Conservation (phyloP, 2,113 vertebrate species). For the Carollia perspicillata region DNA sequence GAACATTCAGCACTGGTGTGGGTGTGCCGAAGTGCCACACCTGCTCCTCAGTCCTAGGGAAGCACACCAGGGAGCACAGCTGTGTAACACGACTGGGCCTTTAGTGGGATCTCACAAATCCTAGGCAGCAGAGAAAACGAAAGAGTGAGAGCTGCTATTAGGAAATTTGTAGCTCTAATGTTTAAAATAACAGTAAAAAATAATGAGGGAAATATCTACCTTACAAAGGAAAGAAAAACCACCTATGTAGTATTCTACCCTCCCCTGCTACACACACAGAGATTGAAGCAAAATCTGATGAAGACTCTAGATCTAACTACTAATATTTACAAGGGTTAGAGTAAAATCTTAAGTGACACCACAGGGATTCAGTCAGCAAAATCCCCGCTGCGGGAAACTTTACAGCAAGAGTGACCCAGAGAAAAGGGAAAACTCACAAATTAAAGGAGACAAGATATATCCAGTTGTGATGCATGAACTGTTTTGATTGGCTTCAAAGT, state of each 20-base stretch:
- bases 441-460: not conserved
- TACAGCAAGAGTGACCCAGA: not conserved
- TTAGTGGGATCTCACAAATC: not conserved
- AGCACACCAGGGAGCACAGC: accelerated
- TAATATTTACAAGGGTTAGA: not conserved
- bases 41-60: not conserved
- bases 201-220: not conserved
- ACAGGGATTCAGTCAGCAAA: not conserved
- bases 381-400: not conserved
- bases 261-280: accelerated
- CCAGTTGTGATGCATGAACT: not conserved
- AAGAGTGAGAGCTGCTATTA: not conserved
- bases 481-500: not conserved
- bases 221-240: not conserved
- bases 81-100: accelerated
- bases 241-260: not conserved
- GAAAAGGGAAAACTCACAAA: not conserved
- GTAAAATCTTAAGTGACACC: not conserved
- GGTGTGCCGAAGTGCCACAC: not conserved
- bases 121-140: not conserved
- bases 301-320: not conserved
- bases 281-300: not conserved
- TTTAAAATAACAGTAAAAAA: not conserved
- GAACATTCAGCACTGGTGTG: accelerated
- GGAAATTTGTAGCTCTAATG: not conserved